Base-by-base conservation (phyloP, 2,797 vertebrate species). In the Champsocephalus esox region DNA sequence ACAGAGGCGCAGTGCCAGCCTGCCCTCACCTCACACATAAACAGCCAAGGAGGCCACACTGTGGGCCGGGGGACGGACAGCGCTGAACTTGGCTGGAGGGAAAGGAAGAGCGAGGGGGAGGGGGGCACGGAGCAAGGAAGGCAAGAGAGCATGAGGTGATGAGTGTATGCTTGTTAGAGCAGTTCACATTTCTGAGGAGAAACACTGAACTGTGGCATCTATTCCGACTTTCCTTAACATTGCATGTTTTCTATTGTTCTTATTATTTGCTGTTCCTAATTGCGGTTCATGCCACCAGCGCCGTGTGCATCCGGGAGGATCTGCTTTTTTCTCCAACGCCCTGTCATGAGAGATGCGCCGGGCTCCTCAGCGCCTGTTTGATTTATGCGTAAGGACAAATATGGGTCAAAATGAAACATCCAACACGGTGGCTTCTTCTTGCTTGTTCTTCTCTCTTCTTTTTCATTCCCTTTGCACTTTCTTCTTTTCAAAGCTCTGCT, bases 321-420 rank as follows among this genome's bases (percentile, higher is more conserved):
- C 67, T 67, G 80, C 85, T 87, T 79, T 85, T 68, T 84, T 85
- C 80, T 85, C 59, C 81, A 77, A 73, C 87, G 63, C 79, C 85
- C 79, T 83, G 77, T 80, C 76, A 66, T 84, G 87, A 85, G 87
- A 89, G 86, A 87, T 87, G 66, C 68, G 60, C 83, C 50, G 82
- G 90, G 88, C 89, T 90, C 70, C 89, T 88, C 91, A 81, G 81
- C n/a, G 81, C 69, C 87, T 86, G 88, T 90, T 90, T 90, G 88
- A 92, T 92, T 91, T 86, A 88, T 87, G 83, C 88, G 85, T 92
- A 84, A 88, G 92, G 90, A 93, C 90, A 92, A 93, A 93, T 93
- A 88, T 93, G 92, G 91, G 91, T 92, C 90, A 93, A 92, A 92
- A 92, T 89, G 87, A 92, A 92, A 87, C 87, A 92, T 92, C 90